phyloP scores from a whole-genome alignment of 2,113 vertebrate species.

The Cygnus atratus region DNA sequence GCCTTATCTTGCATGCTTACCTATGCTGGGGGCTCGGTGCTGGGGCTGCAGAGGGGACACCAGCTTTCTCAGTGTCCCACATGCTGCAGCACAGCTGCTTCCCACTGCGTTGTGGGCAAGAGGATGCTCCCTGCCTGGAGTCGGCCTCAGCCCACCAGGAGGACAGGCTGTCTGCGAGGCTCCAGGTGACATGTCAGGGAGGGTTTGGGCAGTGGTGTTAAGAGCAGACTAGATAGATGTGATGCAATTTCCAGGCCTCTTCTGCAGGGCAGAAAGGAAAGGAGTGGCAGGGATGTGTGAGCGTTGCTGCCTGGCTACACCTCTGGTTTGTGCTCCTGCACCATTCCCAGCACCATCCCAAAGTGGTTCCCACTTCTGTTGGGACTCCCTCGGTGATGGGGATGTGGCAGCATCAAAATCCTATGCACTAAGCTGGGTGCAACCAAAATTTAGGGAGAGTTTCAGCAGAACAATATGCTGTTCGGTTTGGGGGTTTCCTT shows the following conservation, averaged over 20 bases:
- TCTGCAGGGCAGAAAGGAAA: not conserved
- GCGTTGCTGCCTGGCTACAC: not conserved
- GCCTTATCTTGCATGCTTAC: not conserved
- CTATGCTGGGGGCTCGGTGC: rapidly evolving
- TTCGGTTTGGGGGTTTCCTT: not conserved
- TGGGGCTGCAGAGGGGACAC: not conserved
- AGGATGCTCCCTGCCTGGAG: not conserved
- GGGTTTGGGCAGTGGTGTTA: not conserved
- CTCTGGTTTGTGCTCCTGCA: not conserved
- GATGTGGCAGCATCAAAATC: not conserved
- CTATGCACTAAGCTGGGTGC: not conserved
- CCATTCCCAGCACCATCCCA: not conserved
- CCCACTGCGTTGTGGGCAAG: rapidly evolving
- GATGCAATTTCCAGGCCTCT: not conserved
- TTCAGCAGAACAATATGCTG: not conserved
- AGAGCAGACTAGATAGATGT: not conserved
- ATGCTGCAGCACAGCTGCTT: not conserved
- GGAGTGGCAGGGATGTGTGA: not conserved
- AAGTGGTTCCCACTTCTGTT: not conserved
- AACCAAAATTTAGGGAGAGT: not conserved
- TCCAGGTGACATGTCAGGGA: not conserved
- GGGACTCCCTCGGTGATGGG: rapidly evolving
- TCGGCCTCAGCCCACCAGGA: rapidly evolving
- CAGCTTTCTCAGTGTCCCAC: rapidly evolving
- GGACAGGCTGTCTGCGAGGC: rapidly evolving